Conservation (phyloP, 2,888 invertebrate genomes). For the Lithosia quadra region DNA sequence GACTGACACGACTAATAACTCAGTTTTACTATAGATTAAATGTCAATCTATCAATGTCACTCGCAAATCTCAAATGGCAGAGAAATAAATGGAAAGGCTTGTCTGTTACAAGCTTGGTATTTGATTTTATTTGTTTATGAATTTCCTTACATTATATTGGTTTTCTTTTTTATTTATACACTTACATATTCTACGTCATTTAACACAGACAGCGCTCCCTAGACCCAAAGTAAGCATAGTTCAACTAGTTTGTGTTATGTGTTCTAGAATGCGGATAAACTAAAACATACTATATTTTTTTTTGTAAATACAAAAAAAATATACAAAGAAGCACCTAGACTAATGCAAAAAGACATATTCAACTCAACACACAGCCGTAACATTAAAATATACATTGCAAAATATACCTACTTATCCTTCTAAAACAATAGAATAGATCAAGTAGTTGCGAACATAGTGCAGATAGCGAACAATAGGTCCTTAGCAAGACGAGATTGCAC, state of each 20-base stretch:
- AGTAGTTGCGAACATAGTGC: background rate
- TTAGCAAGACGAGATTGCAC: conserved; percentile 8
- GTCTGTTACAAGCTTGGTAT: conserved; percentile 24
- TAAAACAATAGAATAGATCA: background rate
- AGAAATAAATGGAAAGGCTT: conserved; percentile 31
- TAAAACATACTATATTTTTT: too few relatives aligned
- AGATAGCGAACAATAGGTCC: conserved; percentile 8
- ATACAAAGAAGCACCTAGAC: too few relatives aligned
- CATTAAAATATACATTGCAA: too few relatives aligned
- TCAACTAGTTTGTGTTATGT: too few relatives aligned
- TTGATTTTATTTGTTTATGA: background rate
- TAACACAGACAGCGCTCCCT: too few relatives aligned
- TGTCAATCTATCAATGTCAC: conserved; percentile 44
- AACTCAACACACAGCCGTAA: too few relatives aligned
- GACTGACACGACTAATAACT: conserved; percentile 39
- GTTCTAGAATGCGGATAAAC: too few relatives aligned
- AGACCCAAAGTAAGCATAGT: too few relatives aligned
- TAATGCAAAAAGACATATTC: too few relatives aligned
- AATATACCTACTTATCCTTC: background rate
- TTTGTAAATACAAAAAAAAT: too few relatives aligned
- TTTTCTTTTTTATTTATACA: background rate
- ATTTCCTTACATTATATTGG: background rate
- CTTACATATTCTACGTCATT: too few relatives aligned
- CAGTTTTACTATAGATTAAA: conserved; percentile 39
- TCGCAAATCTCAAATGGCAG: conserved; percentile 36